Evolutionary conservation across 2,888 invertebrate genomes (phyloP).

Genomic region (Atethmia centrago): DNA sequence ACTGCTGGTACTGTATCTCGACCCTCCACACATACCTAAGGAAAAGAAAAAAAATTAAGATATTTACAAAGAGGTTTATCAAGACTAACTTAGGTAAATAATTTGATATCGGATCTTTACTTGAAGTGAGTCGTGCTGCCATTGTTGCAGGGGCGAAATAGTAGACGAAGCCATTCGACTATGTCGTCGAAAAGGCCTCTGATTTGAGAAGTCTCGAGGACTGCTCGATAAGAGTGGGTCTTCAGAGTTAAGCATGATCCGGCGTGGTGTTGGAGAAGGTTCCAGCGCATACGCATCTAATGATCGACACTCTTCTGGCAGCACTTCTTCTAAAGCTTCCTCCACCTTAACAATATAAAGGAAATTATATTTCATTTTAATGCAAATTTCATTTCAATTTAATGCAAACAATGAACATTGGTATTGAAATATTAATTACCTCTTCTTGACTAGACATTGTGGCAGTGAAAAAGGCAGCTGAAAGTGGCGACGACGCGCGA

Average conservation of each 20-base stretch:
- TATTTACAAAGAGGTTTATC: not conserved
- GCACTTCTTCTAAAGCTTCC: constrained; percentile 95
- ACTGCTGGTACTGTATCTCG: constrained; percentile 93
- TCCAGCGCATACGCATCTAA: constrained; percentile 91
- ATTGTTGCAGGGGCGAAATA: constrained; percentile 80
- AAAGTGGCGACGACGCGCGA: constrained; percentile 94
- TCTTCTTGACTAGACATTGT: constrained; percentile 97
- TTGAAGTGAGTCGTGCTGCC: constrained; percentile 86
- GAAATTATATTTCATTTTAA: constrained; percentile 31
- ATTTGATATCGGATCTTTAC: constrained; percentile 66
- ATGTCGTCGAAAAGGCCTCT: constrained; percentile 80
- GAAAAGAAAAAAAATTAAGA: constrained; percentile 3
- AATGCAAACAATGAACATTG: constrained; percentile 1
- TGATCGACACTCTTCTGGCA: constrained; percentile 94
- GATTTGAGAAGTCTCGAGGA: constrained; percentile 93
- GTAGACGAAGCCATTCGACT: constrained; percentile 76
- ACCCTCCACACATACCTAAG: constrained; percentile 89
- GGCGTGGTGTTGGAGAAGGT: constrained; percentile 93
- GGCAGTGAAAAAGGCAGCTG: constrained; percentile 95
- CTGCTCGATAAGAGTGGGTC: constrained; percentile 96
- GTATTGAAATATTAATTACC: constrained; percentile 70
- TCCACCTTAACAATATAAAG: constrained; percentile 90
- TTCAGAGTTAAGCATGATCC: constrained; percentile 97
- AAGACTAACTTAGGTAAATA: not conserved
- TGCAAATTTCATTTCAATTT: constrained; percentile 12